Evolutionary conservation across 2,113 vertebrate species (phyloP).

Genomic region (Seriola dumerili): DNA sequence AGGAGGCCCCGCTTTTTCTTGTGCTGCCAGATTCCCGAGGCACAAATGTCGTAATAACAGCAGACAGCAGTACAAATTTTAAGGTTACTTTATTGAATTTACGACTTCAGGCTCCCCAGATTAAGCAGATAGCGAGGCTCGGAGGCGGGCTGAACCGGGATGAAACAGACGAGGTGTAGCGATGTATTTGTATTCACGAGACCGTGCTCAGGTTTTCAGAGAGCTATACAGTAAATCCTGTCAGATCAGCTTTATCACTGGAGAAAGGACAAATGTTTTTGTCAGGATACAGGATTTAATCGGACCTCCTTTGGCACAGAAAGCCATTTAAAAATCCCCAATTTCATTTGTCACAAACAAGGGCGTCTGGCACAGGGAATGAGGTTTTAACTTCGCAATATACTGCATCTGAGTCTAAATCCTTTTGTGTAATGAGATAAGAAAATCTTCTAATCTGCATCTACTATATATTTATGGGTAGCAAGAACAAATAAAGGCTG

Average conservation of each 20-base stretch:
- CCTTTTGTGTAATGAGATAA: conserved; percentile 30
- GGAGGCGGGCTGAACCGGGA: conserved; percentile 22
- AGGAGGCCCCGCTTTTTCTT: background rate
- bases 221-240: conserved; percentile 57
- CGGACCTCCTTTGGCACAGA: conserved; percentile 55
- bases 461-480: background rate
- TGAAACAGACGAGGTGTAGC: conserved; percentile 46
- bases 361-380: conserved; percentile 41
- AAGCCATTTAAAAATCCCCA: conserved; percentile 57
- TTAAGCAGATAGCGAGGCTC: conserved; percentile 31
- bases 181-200: conserved; percentile 63
- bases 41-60: conserved; percentile 27
- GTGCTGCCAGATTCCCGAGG: background rate
- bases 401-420: conserved; percentile 12
- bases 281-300: conserved; percentile 65
- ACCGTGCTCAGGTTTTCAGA: conserved; percentile 57
- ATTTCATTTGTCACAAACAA: conserved; percentile 60
- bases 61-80: conserved; percentile 10
- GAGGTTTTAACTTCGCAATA: conserved; percentile 40
- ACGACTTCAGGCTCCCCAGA: conserved; percentile 32
- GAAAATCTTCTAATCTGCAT: conserved; percentile 33
- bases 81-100: conserved; percentile 54
- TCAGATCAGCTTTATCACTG: conserved; percentile 51
- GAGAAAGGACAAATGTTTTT: conserved; percentile 70
- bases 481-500: background rate